These are phyloP conservation scores for Anguilla anguilla DNA, from an alignment of 2,797 vertebrate genomes.

Conservation along the genomic window DNA sequence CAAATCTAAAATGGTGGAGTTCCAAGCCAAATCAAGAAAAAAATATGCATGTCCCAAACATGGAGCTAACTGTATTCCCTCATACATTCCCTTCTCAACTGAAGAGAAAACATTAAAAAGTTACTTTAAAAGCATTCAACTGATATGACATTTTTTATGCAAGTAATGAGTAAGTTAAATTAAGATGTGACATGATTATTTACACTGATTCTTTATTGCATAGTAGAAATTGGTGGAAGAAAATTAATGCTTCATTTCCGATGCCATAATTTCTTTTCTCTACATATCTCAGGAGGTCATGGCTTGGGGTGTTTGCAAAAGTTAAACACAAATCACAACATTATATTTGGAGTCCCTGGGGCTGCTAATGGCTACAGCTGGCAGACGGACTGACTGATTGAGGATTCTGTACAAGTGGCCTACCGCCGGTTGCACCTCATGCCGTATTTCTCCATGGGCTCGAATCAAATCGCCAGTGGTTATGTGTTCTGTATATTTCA, in stretches of 20 bases:
- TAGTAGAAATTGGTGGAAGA: slow-evolving; percentile 1
- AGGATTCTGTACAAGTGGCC: slow-evolving; percentile 16
- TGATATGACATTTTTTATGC: too few relatives aligned
- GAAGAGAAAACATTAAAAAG: too few relatives aligned
- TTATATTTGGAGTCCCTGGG: not conserved
- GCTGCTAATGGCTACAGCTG: not conserved
- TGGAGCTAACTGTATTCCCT: too few relatives aligned
- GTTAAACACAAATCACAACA: not conserved
- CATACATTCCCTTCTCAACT: too few relatives aligned
- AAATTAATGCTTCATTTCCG: slow-evolving; percentile 24
- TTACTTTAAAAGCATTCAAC: too few relatives aligned
- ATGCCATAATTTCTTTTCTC: not conserved
- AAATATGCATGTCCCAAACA: too few relatives aligned
- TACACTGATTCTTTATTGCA: not conserved
- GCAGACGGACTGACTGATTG: slow-evolving; percentile 11
- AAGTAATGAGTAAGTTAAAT: not conserved
- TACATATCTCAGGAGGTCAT: not conserved
- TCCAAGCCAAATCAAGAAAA: too few relatives aligned
- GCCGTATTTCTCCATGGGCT: slow-evolving; percentile 3
- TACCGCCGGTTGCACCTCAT: not conserved
- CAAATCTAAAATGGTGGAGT: too few relatives aligned
- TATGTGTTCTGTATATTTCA: slow-evolving; percentile 22
- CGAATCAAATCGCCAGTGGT: not conserved
- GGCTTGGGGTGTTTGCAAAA: not conserved
- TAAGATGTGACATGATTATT: not conserved